Evolutionary conservation across 2,113 vertebrate genomes (phyloP), one percentile per base, ranked within the genome.

Genomic region (Heterotis niloticus): DNA sequence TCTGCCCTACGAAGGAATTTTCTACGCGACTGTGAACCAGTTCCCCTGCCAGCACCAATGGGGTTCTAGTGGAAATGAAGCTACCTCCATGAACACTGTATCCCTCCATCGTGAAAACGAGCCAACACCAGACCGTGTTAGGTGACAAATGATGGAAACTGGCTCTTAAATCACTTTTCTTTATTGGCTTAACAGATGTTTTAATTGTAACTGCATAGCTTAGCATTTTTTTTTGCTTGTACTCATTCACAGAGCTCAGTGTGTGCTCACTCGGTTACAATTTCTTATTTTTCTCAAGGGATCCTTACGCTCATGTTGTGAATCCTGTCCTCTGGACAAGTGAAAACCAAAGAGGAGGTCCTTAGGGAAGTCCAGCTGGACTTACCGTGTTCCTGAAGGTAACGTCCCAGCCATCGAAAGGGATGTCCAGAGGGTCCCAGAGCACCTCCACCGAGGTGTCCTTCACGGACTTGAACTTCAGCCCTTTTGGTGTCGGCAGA

Each of bases 371-470:
- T 17, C 26, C 5, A n/a, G 17, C 1, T 20, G 11, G 24, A 83
- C 92, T 92, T 82, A 98, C 97, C 89, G 88, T 93, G 74, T 96
- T 96, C 52, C 84, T 93, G 88, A 99, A 96, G 85, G 94, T 89
- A 78, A 99, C 91, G 83, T 96, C 94, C 97, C 96, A 99, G 5
- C 91, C 92, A 79, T 98, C 95, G 68, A 98, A 97, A 57, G 93
- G 83, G 12, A 97, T 90, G 82, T 95, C 92, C 81, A 98, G 85
- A 87, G 95, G 94, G 78, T 98, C 96, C 97, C 97, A 99, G 65
- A 91, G 87, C 44, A 99, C 96, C 79, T 97, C 95, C 24, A 99
- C 94, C 0, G 95, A 95, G 0, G 95, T 96, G 82, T 98, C 97
- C 68, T 85, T 92, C 67, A 99, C 90, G 1, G 95, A 95, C 86